phyloP scores from a whole-genome alignment of 2,113 vertebrate genomes.

The Dicentrarchus labrax region DNA sequence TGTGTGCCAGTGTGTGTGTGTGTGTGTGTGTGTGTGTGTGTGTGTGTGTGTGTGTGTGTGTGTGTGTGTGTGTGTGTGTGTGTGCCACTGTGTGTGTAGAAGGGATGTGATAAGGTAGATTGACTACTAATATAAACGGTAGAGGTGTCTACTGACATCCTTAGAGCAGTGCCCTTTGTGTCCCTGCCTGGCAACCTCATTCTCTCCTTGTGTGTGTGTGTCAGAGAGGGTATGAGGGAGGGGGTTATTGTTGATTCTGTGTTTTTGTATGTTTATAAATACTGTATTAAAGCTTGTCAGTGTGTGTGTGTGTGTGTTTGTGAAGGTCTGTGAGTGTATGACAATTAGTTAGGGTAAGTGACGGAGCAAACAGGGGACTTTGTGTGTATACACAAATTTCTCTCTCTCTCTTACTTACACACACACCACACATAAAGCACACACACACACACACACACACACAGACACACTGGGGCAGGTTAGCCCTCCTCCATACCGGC shows the following conservation, averaged over 20 bases:
- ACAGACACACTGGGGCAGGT: conserved; percentile 55
- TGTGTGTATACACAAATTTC: conserved; percentile 18
- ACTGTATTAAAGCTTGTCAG: neutral
- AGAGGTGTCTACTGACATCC: conserved; percentile 76
- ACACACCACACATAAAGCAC: conserved; percentile 28
- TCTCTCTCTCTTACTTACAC: conserved; percentile 15
- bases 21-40: conserved; percentile 35
- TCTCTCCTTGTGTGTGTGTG: too few relatives aligned
- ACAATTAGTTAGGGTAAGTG: conserved; percentile 12
- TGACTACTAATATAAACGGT: conserved; percentile 80
- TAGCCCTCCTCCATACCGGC: conserved; percentile 74
- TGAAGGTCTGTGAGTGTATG: neutral
- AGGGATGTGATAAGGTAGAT: conserved; percentile 81
- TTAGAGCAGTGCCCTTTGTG: conserved; percentile 72
- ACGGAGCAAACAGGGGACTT: neutral
- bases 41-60: conserved; percentile 35
- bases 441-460: conserved; percentile 28
- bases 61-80: conserved; percentile 38
- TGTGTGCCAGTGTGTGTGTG: conserved; percentile 42
- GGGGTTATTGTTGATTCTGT: neutral
- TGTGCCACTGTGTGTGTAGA: conserved; percentile 36
- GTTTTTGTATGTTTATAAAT: neutral
- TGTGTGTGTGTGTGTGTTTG: conserved; percentile 5
- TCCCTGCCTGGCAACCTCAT: conserved; percentile 72
- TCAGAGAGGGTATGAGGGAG: neutral